These are phyloP conservation scores for Brachionichthys hirsutus DNA, from an alignment of 2,113 vertebrate species.

Conservation along the genomic window DNA sequence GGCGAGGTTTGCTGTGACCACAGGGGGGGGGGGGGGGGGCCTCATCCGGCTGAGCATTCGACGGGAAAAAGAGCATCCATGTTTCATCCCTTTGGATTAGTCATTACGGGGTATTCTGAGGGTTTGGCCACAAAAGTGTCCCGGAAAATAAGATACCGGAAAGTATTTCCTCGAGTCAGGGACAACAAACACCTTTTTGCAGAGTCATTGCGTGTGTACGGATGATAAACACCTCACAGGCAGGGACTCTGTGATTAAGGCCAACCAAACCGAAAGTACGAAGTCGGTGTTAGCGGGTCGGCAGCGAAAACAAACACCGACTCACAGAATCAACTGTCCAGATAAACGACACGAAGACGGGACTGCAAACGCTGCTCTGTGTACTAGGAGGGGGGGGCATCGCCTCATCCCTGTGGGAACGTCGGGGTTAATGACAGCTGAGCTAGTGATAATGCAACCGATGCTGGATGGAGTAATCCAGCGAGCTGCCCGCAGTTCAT, in stretches of 20 bases:
- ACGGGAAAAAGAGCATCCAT: constrained; percentile 1
- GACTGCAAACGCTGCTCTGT: constrained; percentile 1
- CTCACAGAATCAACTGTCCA: constrained; percentile 17
- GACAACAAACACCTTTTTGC: constrained; percentile 45
- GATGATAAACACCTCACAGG: constrained; percentile 35
- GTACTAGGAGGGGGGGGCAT: constrained; percentile 19
- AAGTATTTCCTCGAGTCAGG: constrained; percentile 42
- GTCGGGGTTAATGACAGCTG: constrained; percentile 49
- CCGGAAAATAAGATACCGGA: constrained; percentile 30
- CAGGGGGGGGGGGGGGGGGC: neutral
- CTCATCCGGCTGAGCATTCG: neutral
- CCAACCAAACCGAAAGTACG: neutral
- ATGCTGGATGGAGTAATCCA: constrained; percentile 49
- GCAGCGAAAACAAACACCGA: constrained; percentile 40
- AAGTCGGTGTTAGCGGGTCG: constrained; percentile 22
- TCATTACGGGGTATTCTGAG: constrained; percentile 44
- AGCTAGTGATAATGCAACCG: constrained; percentile 53
- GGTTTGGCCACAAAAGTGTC: constrained; percentile 38
- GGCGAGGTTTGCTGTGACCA: too few species aligned
- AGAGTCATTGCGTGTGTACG: constrained; percentile 30
- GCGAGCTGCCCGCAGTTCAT: constrained; percentile 25
- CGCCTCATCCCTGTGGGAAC: constrained; percentile 44
- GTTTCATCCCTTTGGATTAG: constrained; percentile 16
- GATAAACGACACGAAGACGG: constrained; percentile 20
- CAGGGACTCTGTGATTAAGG: constrained; percentile 50